Conservation (phyloP, 2,888 invertebrate genomes). For the Pristionchus exspectatus region DNA sequence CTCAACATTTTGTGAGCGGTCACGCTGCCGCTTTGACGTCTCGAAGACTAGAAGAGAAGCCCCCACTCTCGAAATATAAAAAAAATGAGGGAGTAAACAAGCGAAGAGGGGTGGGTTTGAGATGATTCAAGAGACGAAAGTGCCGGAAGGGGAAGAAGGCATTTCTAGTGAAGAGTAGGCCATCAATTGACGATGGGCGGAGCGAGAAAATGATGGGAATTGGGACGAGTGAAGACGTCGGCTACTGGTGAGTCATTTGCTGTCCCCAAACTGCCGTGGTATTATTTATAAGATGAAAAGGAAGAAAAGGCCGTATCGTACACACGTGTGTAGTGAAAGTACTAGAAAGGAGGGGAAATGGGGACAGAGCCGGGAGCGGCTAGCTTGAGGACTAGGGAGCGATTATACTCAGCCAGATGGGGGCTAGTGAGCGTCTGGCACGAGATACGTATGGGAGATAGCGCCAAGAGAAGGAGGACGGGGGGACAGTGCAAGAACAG, state of each 20-base stretch:
- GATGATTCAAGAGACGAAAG: constrained; percentile 26
- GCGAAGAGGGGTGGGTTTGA: neutral
- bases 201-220: neutral
- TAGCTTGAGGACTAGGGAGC: neutral
- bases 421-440: constrained; percentile 39
- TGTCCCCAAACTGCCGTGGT: neutral
- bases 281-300: neutral
- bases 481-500: neutral
- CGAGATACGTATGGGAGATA: constrained; percentile 5
- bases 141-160: neutral
- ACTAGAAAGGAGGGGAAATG: neutral
- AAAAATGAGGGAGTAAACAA: constrained; percentile 9
- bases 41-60: too few relatives aligned
- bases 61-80: constrained; percentile 6
- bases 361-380: neutral
- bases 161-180: neutral
- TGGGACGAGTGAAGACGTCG: neutral
- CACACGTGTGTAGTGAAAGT: constrained; percentile 38
- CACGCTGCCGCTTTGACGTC: neutral
- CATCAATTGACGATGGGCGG: constrained; percentile 31
- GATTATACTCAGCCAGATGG: constrained; percentile 37
- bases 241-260: constrained; percentile 32
- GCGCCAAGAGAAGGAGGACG: neutral
- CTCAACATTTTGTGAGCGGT: neutral
- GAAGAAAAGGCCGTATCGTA: neutral